Evolutionary conservation across 2,113 vertebrate species (phyloP), one percentile per base, ranked within the genome.

Genomic region (Etia nguti): DNA sequence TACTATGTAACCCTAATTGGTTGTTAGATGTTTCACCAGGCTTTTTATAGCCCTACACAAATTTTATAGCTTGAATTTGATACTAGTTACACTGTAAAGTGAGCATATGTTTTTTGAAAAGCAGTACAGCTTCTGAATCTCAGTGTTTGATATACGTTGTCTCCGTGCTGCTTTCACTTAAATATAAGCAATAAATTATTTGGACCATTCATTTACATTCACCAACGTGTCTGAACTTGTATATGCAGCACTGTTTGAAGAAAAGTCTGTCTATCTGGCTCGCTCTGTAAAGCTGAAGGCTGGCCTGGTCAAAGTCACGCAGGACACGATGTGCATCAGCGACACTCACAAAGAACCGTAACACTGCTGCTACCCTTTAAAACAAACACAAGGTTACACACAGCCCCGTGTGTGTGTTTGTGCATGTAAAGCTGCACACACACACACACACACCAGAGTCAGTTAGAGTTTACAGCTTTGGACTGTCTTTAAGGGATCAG

Each of bases 301-400:
- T 83, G 6, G 52, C 60, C 79, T 79, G 82, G 86, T 91, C 92
- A 94, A 94, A 91, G 94, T 95, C 92, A 94, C 8, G 24, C 84
- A 90, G 92, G 92, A 92, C 92, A 86, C 55, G n/a, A 88, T 88
- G 89, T 79, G 84, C 93, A 92, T 93, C 91, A 65, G 89, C 59
- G 24, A 83, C 89, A 79, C 86, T 88, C 85, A 81, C 86, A 92
- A 87, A 90, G 88, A 92, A 81, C 59, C 5, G 4, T 83, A 86
- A 89, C 81, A 73, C 84, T 31, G 75, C 83, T 48, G 38, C 65
- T 62, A 62, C 83, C 88, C 83, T 91, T 93, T 92, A 83, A 91
- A 91, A 89, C 86, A 86, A 86, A 57, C 38, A 89, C 87, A 94
- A 90, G 90, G 89, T 93, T 89, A 84, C 57, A 84, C 80, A 79